A percentile compares a stretch with the other conserved stretches of the same genome.
These are phyloP conservation scores for Trachemys scripta DNA, from an alignment of 2,113 vertebrate species.

Conservation along the genomic window DNA sequence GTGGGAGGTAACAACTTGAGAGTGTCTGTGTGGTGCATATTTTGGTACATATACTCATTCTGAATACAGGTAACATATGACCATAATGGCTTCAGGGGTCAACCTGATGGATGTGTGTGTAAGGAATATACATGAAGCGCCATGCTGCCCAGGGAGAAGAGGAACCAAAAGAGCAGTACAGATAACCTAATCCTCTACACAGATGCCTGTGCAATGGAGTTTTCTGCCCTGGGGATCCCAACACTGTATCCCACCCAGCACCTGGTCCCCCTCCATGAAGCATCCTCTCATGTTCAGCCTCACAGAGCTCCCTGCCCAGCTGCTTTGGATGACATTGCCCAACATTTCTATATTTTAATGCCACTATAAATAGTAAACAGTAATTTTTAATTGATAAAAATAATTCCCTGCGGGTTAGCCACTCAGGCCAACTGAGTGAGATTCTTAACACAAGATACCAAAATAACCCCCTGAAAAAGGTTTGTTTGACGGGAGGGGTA, in stretches of 20 bases:
- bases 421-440: neutral
- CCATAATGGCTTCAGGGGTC: neutral
- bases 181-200: constrained; percentile 12
- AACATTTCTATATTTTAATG: neutral
- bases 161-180: constrained; percentile 37
- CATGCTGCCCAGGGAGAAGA: neutral
- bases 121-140: neutral
- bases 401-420: neutral
- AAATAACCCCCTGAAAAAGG: neutral
- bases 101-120: neutral
- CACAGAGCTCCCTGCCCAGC: neutral
- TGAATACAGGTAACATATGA: neutral
- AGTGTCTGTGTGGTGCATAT: neutral
- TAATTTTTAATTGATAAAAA: neutral
- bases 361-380: neutral
- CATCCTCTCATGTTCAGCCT: neutral
- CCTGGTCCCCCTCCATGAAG: neutral
- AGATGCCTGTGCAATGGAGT: neutral
- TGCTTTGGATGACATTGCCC: neutral
- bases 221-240: neutral
- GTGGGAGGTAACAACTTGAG: neutral
- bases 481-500: constrained; percentile 32
- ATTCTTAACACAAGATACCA: neutral
- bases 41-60: neutral
- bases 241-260: neutral